phyloP scores from a whole-genome alignment of 2,113 vertebrate species.

The Lasiurus cinereus region DNA sequence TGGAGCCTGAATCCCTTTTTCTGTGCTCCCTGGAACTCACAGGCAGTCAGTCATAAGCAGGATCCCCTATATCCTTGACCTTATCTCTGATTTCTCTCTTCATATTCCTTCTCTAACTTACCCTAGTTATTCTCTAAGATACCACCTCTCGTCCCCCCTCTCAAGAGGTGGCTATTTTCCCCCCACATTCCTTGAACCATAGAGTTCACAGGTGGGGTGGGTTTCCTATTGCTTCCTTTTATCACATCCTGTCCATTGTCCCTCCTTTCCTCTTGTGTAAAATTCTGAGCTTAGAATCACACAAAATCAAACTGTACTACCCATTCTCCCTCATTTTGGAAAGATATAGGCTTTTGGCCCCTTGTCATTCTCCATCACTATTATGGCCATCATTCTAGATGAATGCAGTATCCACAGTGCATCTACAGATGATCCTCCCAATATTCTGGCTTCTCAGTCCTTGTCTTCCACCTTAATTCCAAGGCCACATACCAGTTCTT shows the following conservation, averaged over 20 bases:
- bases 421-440: not conserved
- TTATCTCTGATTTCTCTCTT: not conserved
- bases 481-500: conserved; percentile 35
- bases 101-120: not conserved
- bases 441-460: not conserved
- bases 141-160: not conserved
- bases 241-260: not conserved
- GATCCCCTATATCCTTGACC: not conserved
- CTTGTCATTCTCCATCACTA: not conserved
- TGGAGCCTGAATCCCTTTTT: not conserved
- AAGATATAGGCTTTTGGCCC: not conserved
- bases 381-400: not conserved
- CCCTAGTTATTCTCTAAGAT: not conserved
- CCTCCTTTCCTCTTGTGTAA: conserved; percentile 25
- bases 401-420: not conserved
- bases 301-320: not conserved
- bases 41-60: not conserved
- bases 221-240: conserved; percentile 7
- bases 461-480: not conserved
- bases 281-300: not conserved
- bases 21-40: not conserved
- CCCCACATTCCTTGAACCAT: not conserved
- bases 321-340: not conserved
- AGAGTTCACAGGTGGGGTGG: not conserved
- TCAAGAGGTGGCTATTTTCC: not conserved